Base-by-base conservation (phyloP, 2,888 invertebrate species). In the Zhuqinia jingwanae region DNA sequence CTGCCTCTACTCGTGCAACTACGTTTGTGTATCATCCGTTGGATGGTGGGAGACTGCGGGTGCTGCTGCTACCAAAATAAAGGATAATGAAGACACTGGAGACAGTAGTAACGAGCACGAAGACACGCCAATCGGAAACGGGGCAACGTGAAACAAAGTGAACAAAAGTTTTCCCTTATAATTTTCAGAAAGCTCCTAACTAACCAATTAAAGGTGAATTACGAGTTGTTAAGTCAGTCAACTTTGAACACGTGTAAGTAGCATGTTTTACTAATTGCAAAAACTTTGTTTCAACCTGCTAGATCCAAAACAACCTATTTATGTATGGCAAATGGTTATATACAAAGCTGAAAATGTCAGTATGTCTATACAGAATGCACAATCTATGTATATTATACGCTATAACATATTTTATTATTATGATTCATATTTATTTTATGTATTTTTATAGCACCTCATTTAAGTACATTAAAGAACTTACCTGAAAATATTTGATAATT, bases 401-500 rank as follows among this genome's bases (percentile, higher is more conserved):
- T n/a, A n/a, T n/a, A n/a, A n/a, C n/a, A n/a, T n/a, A 36, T 36
- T 36, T 36, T 36, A 6, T 36, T 36, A 36, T 36, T 8, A 36
- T 36, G 36, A 36, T 3, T 36, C 36, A 36, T 36, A 36, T 36
- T 22, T 17, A 3, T 22, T n/a, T 56, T 8, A n/a, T 53, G 13
- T 22, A 58, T 22, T 22, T n/a, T 56, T 8, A n/a, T 53, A 17
- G n/a, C 15, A 53, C n/a, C 53, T 58, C 2, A 58, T n/a, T 58
- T 10, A n/a, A 2, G 2, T 70, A 8, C 10, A 20, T 70, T 45
- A 45, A 20, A 20, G n/a, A 60, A 65, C 65, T 91, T 92, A 95
- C 95, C 94, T 96, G 96, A 70, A 96, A 93, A 92, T 97, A 98
- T 91, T 96, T 95, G 89, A 97, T 95, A 88, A 96, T 92, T 93